Base-by-base conservation (phyloP, 92 coral and sea anemone genomes). In the Epizoanthus ramosus region DNA sequence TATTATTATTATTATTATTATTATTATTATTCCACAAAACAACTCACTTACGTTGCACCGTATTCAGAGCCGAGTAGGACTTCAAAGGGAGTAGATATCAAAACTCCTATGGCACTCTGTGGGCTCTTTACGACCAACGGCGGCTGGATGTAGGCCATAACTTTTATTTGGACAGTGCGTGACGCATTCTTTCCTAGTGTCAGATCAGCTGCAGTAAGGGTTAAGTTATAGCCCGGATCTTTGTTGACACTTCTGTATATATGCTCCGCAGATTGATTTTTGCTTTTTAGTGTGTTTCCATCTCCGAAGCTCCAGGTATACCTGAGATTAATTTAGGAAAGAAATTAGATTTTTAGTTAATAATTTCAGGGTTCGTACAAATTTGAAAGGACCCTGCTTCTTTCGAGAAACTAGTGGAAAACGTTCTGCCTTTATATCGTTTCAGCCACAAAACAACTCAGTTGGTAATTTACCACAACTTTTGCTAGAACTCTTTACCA, bases 271-370 rank as follows among this genome's bases (percentile, higher is more conserved):
- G 81, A 39, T 22, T n/a, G 8, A 12, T 50, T n/a, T 21, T n/a
- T 12, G 21, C 19, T 57, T 6, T 14, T 4, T 7, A 75, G 10
- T 1, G 79, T 2, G 47, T 24, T 57, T 17, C 69, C 69, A 75
- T 75, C 81, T 58, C 81, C 81, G 37, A 75, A 75, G 45, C 9
- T 75, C 81, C 81, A 75, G 10, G 19, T 18, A 14, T 33, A 75
- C 16, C 81, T 75, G 6, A 75, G 8, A 57, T 58, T 17, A 19
- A 69, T 50, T 10, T 9, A 50, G 15, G 54, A 50, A 50, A 50
- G 2, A 50, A 50, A 47, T 47, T 47, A 9, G 14, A 28, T 47
- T 47, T 47, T 6, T 9, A 37, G 1, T 50, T 12, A 13, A 50
- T 50, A 7, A 47, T 47, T 47, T 47, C 43, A 37, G 43, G 43